Base-by-base conservation (phyloP, 92 coral and sea anemone genomes). In the Epizoanthus illoricatus region DNA sequence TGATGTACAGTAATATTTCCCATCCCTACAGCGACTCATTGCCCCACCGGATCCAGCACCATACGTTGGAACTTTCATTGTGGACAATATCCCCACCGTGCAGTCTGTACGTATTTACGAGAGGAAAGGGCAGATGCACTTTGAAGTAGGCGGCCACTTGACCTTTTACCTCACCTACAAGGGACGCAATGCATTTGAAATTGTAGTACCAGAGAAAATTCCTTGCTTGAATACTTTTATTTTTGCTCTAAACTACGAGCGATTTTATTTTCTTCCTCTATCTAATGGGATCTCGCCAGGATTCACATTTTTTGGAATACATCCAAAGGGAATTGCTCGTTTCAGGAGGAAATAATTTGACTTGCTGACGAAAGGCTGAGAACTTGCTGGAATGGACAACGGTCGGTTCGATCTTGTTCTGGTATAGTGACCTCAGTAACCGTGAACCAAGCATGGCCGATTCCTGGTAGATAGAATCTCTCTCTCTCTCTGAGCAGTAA, bases 251-350 rank as follows among this genome's bases (percentile, higher is more conserved):
- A 63, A 78, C 54, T 59, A 78, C 72, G 82, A 78, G 54, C 60
- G 71, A 13, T 8, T 78, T 40, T 78, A 43, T 42, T 78, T 78
- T 18, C 42, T 20, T 62, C 42, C 60, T 16, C 55, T 62, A 20
- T 78, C 72, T 10, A 78, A 78, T 54, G 82, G 71, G 39, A 78
- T 70, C 21, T 62, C 82, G 19, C 40, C 82, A 12, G 82, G 71
- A 16, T 78, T 78, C 65, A 78, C 71, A 43, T 78, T n/a, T 64
- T 78, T 62, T 64, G 82, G 82, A 45, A 78, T 78, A 63, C 82
- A 78, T 45, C 82, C 82, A 42, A 63, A 42, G 13, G 82, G 82
- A 7, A 59, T 42, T n/a, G 71, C 82, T 20, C 71, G 59, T 33
- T 78, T 78, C 58, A 78, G 45, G 23, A 62, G 82, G 28, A 78